Base-by-base conservation (phyloP, 37 sponge, comb jelly and placozoan genomes). In the Eunapius fragilis region DNA sequence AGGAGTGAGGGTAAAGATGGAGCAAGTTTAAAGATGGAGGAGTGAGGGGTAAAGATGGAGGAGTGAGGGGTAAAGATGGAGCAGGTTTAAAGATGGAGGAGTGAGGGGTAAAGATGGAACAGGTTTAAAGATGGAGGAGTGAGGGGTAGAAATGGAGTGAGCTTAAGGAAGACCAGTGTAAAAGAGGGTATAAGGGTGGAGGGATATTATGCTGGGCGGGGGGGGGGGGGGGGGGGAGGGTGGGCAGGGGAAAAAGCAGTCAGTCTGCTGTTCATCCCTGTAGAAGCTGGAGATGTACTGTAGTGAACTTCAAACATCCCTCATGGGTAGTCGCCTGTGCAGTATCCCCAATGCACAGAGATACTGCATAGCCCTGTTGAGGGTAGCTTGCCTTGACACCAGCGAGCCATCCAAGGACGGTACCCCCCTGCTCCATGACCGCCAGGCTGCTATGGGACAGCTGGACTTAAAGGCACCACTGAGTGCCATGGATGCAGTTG, bases 241-340 rank as follows among this genome's bases (percentile, higher is more conserved):
- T n/a, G n/a, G n/a, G n/a, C 0, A 2, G 2, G 74, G 74, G 25
- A n/a, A n/a, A n/a, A 25, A 75, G n/a, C n/a, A n/a, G n/a, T n/a
- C n/a, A n/a, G n/a, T n/a, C 6, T 41, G 3, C 41, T 41, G 3
- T 76, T 6, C 7, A 13, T 50, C 33, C 33, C 48, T 41, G 31
- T n/a, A 91, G 88, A 69, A 25, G 17, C 58, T 91, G 71, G 87
- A 91, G 83, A 47, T 77, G 38, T 71, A 72, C 41, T 91, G 87
- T 19, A 68, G 27, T 48, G 91, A 91, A 27, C 68, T 91, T 2
- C 83, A 91, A 58, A 75, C 71, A 13, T 30, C 80, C 24, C 80
- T 90, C 31, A 35, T 37, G n/a, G 87, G 87, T 6, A 72, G 82
- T 10, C 25, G 38, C 2, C 26, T 91, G 47, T 86, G 80, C 28